Percentiles rank a stretch among this genome's conserved stretches.
Conservation (phyloP, 1,140 invertebrate genomes). For the Stenopsyche tienmushanensis region DNA sequence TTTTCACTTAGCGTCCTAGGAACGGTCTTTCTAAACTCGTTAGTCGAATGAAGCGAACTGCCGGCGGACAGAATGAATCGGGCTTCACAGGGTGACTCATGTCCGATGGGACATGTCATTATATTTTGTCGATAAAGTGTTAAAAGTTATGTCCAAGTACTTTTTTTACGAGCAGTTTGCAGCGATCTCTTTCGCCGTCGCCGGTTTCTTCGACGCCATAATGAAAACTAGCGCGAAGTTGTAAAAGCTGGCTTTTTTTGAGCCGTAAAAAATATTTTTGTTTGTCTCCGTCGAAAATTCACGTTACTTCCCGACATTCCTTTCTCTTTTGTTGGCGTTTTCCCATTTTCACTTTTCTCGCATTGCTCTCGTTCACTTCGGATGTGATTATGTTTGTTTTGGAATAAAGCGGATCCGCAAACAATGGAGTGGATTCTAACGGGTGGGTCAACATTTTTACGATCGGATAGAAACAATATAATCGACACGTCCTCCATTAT, state of each 20-base stretch:
- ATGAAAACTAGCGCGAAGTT: no score
- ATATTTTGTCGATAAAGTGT: no score
- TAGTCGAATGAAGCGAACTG: slow-evolving; percentile 2
- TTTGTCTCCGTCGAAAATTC: background rate
- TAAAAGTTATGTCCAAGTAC: no score
- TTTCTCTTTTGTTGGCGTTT: slow-evolving; percentile 20
- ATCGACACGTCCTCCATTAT: background rate
- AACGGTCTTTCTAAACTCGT: background rate
- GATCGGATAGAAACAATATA: background rate
- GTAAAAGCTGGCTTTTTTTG: no score
- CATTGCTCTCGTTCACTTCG: slow-evolving; percentile 11
- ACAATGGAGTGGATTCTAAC: background rate
- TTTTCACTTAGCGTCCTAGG: slow-evolving; percentile 2
- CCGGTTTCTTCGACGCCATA: no score
- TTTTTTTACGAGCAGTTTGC: no score
- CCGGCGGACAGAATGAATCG: background rate
- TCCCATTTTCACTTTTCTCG: slow-evolving; percentile 24
- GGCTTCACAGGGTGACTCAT: background rate
- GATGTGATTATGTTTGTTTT: slow-evolving; percentile 13
- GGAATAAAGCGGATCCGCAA: slow-evolving; percentile 1
- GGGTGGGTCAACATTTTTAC: background rate
- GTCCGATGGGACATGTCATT: no score
- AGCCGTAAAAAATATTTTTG: background rate
- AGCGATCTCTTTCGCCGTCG: no score
- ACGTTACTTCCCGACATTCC: background rate